Evolutionary conservation across 2,888 invertebrate species (phyloP).

Genomic region (Drosophila cyrtoloma): DNA sequence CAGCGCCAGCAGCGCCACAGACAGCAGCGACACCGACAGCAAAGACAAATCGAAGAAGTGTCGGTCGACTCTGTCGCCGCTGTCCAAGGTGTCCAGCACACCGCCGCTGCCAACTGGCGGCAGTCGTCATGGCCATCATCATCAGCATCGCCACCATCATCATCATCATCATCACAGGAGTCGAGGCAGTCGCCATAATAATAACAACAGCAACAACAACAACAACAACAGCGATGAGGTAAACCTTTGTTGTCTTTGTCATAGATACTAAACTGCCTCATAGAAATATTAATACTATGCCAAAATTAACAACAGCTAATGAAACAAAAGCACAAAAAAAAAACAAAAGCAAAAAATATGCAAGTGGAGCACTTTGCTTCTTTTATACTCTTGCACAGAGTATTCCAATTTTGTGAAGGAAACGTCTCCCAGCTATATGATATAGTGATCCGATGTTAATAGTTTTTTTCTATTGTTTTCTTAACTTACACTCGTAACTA

Average conservation of each 20-base stretch:
- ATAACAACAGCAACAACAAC: slow-evolving; percentile 28
- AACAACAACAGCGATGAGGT: slow-evolving; percentile 53
- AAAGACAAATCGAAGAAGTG: slow-evolving; percentile 39
- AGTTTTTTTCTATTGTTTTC: neutral
- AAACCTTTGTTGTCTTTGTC: slow-evolving; percentile 43
- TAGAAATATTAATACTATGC: slow-evolving; percentile 29
- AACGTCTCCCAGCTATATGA: neutral
- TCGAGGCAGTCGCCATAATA: slow-evolving; percentile 43
- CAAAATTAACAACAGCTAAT: slow-evolving; percentile 6
- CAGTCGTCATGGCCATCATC: slow-evolving; percentile 35
- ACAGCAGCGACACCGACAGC: slow-evolving; percentile 20
- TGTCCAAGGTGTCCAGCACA: slow-evolving; percentile 24
- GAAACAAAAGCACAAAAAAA: neutral
- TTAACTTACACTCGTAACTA: neutral
- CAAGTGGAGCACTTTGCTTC: neutral
- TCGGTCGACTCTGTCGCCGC: slow-evolving; percentile 24
- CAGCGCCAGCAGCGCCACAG: slow-evolving; percentile 38
- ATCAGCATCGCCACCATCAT: slow-evolving; percentile 35
- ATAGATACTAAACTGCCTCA: slow-evolving; percentile 16
- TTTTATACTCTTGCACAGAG: neutral
- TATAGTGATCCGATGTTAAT: neutral
- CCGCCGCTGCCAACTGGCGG: slow-evolving; percentile 22
- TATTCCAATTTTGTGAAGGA: neutral
- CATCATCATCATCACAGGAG: slow-evolving; percentile 46
- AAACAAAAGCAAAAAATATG: neutral